Evolutionary conservation across 2,888 invertebrate species (phyloP).

Genomic region (Monochamus alternatus): DNA sequence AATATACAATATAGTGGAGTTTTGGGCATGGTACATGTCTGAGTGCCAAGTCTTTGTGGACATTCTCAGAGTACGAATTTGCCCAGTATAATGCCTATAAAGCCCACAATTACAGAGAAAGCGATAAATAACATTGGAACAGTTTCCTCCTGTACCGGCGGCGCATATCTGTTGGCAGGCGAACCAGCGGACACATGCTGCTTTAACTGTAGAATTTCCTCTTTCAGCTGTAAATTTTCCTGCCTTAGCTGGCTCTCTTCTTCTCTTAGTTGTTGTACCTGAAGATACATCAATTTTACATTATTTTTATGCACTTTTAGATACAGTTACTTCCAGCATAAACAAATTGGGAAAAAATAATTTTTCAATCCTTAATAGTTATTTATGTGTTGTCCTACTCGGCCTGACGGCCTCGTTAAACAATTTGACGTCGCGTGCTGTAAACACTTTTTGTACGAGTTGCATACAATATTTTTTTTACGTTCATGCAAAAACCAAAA

Average conservation of each 20-base stretch:
- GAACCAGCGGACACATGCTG: slow-evolving; percentile 66
- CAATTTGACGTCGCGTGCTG: too few relatives aligned
- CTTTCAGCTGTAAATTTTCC: slow-evolving; percentile 90
- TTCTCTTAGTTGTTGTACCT: slow-evolving; percentile 83
- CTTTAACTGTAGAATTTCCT: slow-evolving; percentile 79
- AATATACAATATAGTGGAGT: slow-evolving; percentile 66
- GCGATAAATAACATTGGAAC: slow-evolving; percentile 78
- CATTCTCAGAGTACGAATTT: slow-evolving; percentile 86
- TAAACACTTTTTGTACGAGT: too few relatives aligned
- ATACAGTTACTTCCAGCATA: too few relatives aligned
- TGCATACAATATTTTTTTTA: too few relatives aligned
- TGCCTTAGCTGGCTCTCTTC: slow-evolving; percentile 86
- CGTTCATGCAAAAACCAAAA: too few relatives aligned
- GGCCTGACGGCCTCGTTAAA: too few relatives aligned
- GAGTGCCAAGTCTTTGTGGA: slow-evolving; percentile 51
- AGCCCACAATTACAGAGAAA: slow-evolving; percentile 79
- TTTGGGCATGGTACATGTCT: slow-evolving; percentile 51
- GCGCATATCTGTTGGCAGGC: slow-evolving; percentile 73
- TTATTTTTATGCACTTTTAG: background rate
- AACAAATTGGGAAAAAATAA: too few relatives aligned
- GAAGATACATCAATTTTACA: background rate
- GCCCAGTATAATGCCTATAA: slow-evolving; percentile 85
- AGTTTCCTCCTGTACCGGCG: slow-evolving; percentile 75
- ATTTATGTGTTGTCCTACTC: too few relatives aligned
- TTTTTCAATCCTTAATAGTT: too few relatives aligned